These are phyloP conservation scores for Acrocephalus kingi DNA, from an alignment of 2,113 vertebrate genomes.

Conservation along the genomic window DNA sequence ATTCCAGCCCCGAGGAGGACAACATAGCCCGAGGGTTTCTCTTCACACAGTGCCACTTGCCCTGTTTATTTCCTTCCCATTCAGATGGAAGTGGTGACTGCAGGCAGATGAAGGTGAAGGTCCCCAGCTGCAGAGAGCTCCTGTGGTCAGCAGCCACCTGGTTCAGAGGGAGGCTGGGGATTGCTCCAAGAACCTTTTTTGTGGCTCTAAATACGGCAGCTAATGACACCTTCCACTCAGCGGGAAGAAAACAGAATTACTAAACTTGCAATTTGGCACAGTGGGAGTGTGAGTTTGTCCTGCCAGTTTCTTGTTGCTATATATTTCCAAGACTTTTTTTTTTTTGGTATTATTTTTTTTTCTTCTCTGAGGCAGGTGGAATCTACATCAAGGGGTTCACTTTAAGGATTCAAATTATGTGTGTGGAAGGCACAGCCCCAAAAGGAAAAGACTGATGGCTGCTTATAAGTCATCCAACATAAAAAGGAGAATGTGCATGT, in stretches of 20 bases:
- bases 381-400: neutral
- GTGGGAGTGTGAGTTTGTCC: slow-evolving; percentile 61
- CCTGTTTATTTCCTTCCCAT: neutral
- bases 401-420: slow-evolving; percentile 4
- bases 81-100: neutral
- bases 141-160: slow-evolving; percentile 50
- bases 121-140: slow-evolving; percentile 47
- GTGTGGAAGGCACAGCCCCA: neutral
- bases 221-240: slow-evolving; percentile 62
- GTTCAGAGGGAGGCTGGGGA: slow-evolving; percentile 25
- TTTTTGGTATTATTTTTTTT: neutral
- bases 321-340: slow-evolving; percentile 29
- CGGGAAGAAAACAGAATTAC: slow-evolving; percentile 63
- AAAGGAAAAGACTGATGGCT: neutral
- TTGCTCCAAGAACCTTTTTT: slow-evolving; percentile 63
- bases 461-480: neutral
- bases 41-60: neutral
- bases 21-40: neutral
- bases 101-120: slow-evolving; percentile 46
- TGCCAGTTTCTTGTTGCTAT: slow-evolving; percentile 62
- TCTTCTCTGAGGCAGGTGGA: neutral
- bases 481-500: neutral
- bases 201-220: slow-evolving; percentile 56
- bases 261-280: slow-evolving; percentile 68
- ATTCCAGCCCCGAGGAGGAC: neutral